Evolutionary conservation across 2,113 vertebrate species (phyloP), one percentile per base, ranked within the genome.

Genomic region (Taxidea taxus): DNA sequence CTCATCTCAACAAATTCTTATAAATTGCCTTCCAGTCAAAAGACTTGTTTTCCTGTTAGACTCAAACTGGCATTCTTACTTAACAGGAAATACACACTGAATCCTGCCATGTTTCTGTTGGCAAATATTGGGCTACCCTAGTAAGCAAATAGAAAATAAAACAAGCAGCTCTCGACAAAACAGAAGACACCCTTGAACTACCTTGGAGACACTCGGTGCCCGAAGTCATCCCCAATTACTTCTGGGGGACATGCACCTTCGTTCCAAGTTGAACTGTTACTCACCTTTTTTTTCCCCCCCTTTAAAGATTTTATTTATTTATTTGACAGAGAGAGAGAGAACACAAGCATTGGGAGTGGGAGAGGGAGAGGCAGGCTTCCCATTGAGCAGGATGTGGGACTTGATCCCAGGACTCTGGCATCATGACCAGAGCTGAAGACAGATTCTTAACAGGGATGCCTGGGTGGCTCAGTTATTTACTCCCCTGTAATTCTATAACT

Each of bases 21-120:
- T 92, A 97, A 98, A 97, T 98, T 97, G 78, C 95, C 88, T 97
- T 98, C 92, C 62, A 97, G 87, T 81, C 82, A 90, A 96, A 98
- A 98, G 97, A 54, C 95, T 98, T 98, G 95, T 98, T 98, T 99
- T 98, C 97, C 98, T 99, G 95, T 98, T 99, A 98, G 97, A 97
- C 98, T 98, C 92, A 97, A 98, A 94, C 95, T 98, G 98, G 97
- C 98, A 96, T 97, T 98, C 85, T 51, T 98, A 97, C 95, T 98
- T 97, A 88, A 91, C 68, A 98, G 98, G 98, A 99, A 99, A 98
- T 96, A 96, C 95, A 95, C 81, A 94, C 92, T 1, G 97, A 95
- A 98, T 98, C 98, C 96, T 99, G 98, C 98, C 98, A 96, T 99
- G 98, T 99, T 99, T 99, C 98, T 99, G 90, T 98, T 99, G 99